Conservation (phyloP, 2,113 vertebrate species). For the Pampusana beccarii region DNA sequence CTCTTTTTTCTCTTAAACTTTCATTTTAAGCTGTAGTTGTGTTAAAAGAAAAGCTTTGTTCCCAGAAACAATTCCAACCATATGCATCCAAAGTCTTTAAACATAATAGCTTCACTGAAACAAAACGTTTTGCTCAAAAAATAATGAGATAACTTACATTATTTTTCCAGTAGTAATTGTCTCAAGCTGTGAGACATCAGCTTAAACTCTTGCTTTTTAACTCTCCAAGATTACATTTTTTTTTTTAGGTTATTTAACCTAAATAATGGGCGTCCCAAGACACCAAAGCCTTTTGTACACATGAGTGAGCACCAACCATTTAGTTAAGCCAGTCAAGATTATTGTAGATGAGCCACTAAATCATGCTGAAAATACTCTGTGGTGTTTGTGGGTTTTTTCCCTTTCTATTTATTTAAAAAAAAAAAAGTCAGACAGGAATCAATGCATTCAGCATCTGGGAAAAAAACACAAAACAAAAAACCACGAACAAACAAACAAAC, state of each 20-base stretch:
- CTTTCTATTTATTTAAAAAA: neutral
- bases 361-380: slow-evolving; percentile 8
- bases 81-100: neutral
- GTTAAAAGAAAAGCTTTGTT: neutral
- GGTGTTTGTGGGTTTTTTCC: neutral
- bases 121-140: neutral
- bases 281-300: neutral
- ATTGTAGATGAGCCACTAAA: neutral
- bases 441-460: neutral
- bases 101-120: rapidly evolving
- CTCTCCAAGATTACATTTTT: neutral
- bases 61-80: neutral
- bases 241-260: neutral
- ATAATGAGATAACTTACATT: neutral
- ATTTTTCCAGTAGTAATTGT: neutral
- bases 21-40: neutral
- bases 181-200: neutral
- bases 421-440: neutral
- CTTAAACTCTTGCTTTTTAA: neutral
- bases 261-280: neutral
- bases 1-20: neutral
- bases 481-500: no score
- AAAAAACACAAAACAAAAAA: neutral
- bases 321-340: neutral
- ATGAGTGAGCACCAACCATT: neutral